Base-by-base conservation (phyloP, 2,888 invertebrate species). In the Caenorhabditis drosophilae region DNA sequence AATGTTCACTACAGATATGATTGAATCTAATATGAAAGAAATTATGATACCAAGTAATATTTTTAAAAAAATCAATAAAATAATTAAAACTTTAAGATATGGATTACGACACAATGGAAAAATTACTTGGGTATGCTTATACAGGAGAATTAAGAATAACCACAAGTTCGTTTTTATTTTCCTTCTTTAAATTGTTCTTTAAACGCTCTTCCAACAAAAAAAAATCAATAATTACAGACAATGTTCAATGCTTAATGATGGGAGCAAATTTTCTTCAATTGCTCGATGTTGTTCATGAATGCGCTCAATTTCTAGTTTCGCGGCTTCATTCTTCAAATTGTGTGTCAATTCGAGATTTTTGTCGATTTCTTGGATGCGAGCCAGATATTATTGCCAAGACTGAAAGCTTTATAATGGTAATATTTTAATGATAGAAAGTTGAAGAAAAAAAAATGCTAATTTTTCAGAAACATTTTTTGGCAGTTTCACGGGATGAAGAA, bases 1-100 rank as follows among this genome's bases (percentile, higher is more conserved):
- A 12, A 93, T 93, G 93, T 93, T 93, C 83, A 90, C 90, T 25
- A 89, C 90, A 84, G 91, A 92, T 82, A 91, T 93, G 91, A 88
- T 90, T 6, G 92, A 93, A 85, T 89, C 90, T 70, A 89, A 90
- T 69, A 90, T 90, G 78, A 89, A 89, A 79, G 91, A 91, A 83
- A 90, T 92, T 48, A 89, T 89, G 41, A 89, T 92, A 86, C 89
- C 35, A 40, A 6, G 16, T 25, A 26, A 40, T 9, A 16, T 9
- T n/a, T 9, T 9, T 9, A 4, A 4, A 36, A n/a, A 36, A 12
- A 15, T n/a, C 16, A 9, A n/a, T 4, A 36, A 36, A n/a, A 36
- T 12, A n/a, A n/a, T 12, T 25, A 11, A 27, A 36, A 22, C 38
- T 40, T 34, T 22, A 26, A 80, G 91, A 91, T 6, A 84, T 92